These are phyloP conservation scores for Diplodus sargus DNA, from an alignment of 2,797 vertebrate genomes.

Conservation along the genomic window DNA sequence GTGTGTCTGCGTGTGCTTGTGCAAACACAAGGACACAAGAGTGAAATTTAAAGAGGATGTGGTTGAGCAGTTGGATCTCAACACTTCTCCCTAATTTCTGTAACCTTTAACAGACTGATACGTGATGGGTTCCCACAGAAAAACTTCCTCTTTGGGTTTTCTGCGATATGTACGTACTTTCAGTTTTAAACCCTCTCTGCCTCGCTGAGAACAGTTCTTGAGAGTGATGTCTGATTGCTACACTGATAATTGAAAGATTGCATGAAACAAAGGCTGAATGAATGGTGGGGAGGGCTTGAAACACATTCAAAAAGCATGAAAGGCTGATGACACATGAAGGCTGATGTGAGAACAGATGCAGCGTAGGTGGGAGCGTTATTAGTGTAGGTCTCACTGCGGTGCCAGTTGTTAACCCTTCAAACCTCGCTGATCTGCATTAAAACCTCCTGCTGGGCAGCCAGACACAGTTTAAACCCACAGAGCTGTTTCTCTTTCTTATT, in stretches of 20 bases:
- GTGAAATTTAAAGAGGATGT: slow-evolving; percentile 69
- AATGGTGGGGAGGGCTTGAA: slow-evolving; percentile 5
- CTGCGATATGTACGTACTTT: slow-evolving; percentile 21
- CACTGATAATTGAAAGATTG: not conserved
- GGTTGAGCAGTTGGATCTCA: slow-evolving; percentile 32
- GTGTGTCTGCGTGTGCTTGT: not conserved
- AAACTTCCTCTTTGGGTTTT: slow-evolving; percentile 39
- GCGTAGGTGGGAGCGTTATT: slow-evolving; percentile 15
- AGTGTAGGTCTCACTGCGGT: not conserved
- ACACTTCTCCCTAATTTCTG: slow-evolving; percentile 47
- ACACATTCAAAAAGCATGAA: slow-evolving; percentile 14
- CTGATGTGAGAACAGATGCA: slow-evolving; percentile 8
- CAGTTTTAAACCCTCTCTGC: slow-evolving; percentile 6
- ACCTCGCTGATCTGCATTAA: not conserved
- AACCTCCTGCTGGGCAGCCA: not conserved
- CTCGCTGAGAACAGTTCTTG: not conserved
- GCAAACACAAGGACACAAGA: slow-evolving; percentile 3
- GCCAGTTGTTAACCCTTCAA: slow-evolving; percentile 2
- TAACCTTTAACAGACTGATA: slow-evolving; percentile 51
- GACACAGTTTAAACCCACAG: not conserved
- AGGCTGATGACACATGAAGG: slow-evolving; percentile 3
- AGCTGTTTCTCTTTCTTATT: not conserved
- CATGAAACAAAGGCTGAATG: not conserved
- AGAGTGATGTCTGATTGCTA: not conserved
- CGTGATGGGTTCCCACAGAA: slow-evolving; percentile 32